These are phyloP conservation scores for Oryzias celebensis DNA, from an alignment of 2,113 vertebrate genomes.

Conservation along the genomic window DNA sequence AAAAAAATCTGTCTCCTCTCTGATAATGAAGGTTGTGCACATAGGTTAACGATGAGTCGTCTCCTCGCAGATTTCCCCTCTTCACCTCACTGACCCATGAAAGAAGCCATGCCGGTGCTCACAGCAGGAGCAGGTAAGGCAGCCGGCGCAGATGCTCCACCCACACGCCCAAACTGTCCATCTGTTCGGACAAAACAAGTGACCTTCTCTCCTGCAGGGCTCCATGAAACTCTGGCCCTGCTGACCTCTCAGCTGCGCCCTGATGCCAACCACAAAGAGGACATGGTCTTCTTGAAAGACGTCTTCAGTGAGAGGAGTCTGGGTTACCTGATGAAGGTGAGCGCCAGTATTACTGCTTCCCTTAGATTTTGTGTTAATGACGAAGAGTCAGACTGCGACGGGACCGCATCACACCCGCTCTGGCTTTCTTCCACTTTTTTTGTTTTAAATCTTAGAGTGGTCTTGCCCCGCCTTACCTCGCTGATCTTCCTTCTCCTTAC, in stretches of 20 bases:
- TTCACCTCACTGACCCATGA: conserved; percentile 71
- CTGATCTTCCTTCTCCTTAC: no score
- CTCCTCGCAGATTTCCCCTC: conserved; percentile 35
- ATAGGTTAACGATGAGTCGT: background rate
- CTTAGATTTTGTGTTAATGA: no score
- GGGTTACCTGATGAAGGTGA: conserved; percentile 91
- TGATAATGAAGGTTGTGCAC: background rate
- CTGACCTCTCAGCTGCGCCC: conserved; percentile 92
- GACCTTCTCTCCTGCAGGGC: conserved; percentile 68
- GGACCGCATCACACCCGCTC: no score
- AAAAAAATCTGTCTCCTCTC: background rate
- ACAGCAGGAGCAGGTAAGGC: conserved; percentile 88
- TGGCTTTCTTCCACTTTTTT: no score
- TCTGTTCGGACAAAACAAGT: conserved; percentile 24
- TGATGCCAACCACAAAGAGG: conserved; percentile 93
- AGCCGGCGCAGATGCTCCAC: conserved; percentile 9
- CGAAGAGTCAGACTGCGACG: no score
- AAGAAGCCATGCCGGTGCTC: conserved; percentile 89
- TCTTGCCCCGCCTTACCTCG: no score
- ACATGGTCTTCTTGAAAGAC: conserved; percentile 91
- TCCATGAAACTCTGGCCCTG: conserved; percentile 92
- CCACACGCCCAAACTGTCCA: conserved; percentile 5
- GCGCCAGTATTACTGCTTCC: background rate
- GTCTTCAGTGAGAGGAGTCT: conserved; percentile 95
- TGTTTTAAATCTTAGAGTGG: no score